phyloP scores from a whole-genome alignment of 2,113 vertebrate genomes.

The Telmatochromis bifrenatus region DNA sequence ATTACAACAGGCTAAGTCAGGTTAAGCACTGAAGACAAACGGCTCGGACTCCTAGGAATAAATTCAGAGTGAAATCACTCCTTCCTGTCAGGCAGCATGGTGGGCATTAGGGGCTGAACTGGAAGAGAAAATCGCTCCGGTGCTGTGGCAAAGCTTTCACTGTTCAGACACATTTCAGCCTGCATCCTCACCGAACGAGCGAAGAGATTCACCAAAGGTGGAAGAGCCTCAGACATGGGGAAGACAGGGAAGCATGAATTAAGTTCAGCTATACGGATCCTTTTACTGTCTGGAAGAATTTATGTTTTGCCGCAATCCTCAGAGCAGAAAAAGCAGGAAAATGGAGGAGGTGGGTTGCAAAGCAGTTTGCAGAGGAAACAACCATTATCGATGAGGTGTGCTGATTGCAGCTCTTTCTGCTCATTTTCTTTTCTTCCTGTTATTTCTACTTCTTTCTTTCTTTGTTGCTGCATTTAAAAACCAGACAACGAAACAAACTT shows the following conservation, averaged over 20 bases:
- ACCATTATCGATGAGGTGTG: not conserved
- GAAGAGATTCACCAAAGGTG: not conserved
- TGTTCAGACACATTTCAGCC: not conserved
- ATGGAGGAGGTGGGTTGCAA: not conserved
- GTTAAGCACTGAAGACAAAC: conserved; percentile 33
- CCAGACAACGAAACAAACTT: not conserved
- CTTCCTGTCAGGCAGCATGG: not conserved
- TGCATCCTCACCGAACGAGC: not conserved
- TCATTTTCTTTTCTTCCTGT: not conserved
- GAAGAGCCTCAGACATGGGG: not conserved
- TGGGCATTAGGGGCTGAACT: not conserved
- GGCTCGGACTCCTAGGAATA: not conserved
- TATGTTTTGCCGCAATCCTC: not conserved
- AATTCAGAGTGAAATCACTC: not conserved
- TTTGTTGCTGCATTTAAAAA: not conserved
- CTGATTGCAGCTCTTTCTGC: not conserved
- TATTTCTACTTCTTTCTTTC: not conserved
- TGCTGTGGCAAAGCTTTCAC: not conserved
- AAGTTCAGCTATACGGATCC: not conserved
- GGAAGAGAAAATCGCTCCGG: not conserved
- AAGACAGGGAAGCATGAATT: not conserved
- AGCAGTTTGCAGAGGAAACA: not conserved
- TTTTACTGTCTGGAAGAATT: not conserved
- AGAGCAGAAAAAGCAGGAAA: not conserved
- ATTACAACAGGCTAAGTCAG: conserved; percentile 42